Evolutionary conservation across 2,113 vertebrate genomes (phyloP).

Genomic region (Clarias macrocephalus): DNA sequence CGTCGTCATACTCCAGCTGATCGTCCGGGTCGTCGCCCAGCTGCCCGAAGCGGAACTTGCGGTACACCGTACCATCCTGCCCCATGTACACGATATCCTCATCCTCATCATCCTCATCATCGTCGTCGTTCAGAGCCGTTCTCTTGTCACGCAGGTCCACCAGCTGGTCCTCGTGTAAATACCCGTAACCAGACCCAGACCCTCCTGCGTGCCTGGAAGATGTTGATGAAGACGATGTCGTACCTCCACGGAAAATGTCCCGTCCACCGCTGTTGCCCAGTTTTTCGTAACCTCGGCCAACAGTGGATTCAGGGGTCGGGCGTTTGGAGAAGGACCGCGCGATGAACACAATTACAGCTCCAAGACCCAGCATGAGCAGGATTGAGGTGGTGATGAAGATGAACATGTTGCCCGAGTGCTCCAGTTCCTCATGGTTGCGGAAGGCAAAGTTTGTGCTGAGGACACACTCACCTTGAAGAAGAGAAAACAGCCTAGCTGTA

Average conservation of each 20-base stretch:
- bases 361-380: slow-evolving; percentile 76
- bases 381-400: slow-evolving; percentile 77
- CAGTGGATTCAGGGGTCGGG: slow-evolving; percentile 50
- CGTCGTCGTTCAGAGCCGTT: slow-evolving; percentile 57
- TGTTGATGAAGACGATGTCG: slow-evolving; percentile 58
- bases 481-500: slow-evolving; percentile 1
- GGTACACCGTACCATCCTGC: slow-evolving; percentile 90
- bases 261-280: slow-evolving; percentile 63
- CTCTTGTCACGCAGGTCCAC: slow-evolving; percentile 76
- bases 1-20: slow-evolving; percentile 93
- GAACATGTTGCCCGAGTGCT: slow-evolving; percentile 65
- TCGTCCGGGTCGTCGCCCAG: slow-evolving; percentile 83
- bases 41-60: slow-evolving; percentile 90
- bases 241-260: slow-evolving; percentile 56
- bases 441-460: slow-evolving; percentile 69
- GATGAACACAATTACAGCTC: slow-evolving; percentile 72
- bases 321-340: slow-evolving; percentile 72
- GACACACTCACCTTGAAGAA: slow-evolving; percentile 80
- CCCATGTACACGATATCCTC: slow-evolving; percentile 98
- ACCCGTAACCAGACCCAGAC: slow-evolving; percentile 63
- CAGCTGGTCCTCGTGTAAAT: slow-evolving; percentile 77
- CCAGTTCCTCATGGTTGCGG: slow-evolving; percentile 59
- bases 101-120: slow-evolving; percentile 77
- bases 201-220: slow-evolving; percentile 58
- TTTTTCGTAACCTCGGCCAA: slow-evolving; percentile 80